Evolutionary conservation across 1,140 invertebrate species (phyloP).

Genomic region (Macrobrachium rosenbergii): DNA sequence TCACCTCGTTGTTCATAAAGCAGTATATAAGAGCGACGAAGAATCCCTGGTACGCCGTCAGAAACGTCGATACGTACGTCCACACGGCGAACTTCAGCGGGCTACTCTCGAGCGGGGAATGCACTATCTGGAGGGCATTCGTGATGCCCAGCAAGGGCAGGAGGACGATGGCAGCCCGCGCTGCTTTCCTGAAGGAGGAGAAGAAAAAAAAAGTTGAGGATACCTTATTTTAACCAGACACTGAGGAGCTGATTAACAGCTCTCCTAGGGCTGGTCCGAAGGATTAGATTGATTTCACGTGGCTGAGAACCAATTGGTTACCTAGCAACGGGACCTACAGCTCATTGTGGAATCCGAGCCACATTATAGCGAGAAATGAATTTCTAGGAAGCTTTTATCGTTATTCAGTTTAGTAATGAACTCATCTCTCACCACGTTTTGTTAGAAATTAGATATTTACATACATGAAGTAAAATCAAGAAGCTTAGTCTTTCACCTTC

Average conservation of each 20-base stretch:
- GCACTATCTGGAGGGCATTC: constrained; percentile 81
- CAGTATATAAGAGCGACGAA: constrained; percentile 89
- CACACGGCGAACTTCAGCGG: constrained; percentile 82
- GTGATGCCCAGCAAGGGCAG: constrained; percentile 85
- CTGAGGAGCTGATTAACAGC: no score
- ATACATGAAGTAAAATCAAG: neutral
- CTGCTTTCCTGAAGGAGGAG: constrained; percentile 76
- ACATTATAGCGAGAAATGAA: no score
- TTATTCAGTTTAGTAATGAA: no score
- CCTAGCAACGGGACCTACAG: no score
- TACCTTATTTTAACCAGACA: no score
- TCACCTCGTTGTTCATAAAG: constrained; percentile 91
- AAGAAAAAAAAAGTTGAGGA: no score
- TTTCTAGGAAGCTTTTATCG: neutral
- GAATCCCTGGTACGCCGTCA: constrained; percentile 77
- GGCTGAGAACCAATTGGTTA: no score
- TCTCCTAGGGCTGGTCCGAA: no score
- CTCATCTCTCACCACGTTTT: neutral
- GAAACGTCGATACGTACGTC: constrained; percentile 75
- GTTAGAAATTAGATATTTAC: neutral
- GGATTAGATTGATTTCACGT: no score
- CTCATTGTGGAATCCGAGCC: no score
- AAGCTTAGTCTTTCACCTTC: neutral
- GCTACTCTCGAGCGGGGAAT: constrained; percentile 76
- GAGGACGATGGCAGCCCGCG: constrained; percentile 82